Evolutionary conservation across 2,113 vertebrate genomes (phyloP).

Genomic region (Phylloscopus trochiloides): DNA sequence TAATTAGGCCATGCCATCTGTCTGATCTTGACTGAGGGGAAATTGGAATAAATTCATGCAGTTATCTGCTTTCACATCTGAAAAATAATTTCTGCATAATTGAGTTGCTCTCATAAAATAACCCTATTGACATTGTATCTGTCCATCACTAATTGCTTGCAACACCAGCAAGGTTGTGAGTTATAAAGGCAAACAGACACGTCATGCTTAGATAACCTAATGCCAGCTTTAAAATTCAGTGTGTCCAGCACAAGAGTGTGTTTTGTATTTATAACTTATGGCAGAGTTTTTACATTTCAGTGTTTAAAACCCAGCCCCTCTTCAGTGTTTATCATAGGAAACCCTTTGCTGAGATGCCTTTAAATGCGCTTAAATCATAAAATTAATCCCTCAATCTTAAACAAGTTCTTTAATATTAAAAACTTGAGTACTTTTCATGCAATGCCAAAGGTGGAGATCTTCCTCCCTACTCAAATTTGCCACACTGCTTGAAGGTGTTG

Average conservation of each 20-base stretch:
- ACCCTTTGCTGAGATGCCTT: background rate
- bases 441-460: background rate
- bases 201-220: background rate
- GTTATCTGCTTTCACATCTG: slow-evolving; percentile 24
- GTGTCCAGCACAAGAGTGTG: background rate
- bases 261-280: background rate
- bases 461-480: background rate
- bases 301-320: background rate
- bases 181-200: background rate
- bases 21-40: slow-evolving; percentile 9
- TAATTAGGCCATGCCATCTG: slow-evolving; percentile 45
- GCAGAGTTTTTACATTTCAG: background rate
- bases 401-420: background rate
- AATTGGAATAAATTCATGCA: slow-evolving; percentile 37
- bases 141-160: slow-evolving; percentile 12
- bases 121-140: background rate
- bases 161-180: background rate
- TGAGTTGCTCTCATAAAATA: slow-evolving; percentile 9
- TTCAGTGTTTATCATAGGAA: background rate
- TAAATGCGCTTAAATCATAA: background rate
- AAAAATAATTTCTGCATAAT: slow-evolving; percentile 43
- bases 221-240: background rate
- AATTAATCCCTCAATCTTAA: background rate
- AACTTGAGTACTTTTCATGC: background rate
- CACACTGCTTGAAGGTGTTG: background rate